phyloP scores from a whole-genome alignment of 1,140 invertebrate genomes.

The Protaetia brevitarsis region DNA sequence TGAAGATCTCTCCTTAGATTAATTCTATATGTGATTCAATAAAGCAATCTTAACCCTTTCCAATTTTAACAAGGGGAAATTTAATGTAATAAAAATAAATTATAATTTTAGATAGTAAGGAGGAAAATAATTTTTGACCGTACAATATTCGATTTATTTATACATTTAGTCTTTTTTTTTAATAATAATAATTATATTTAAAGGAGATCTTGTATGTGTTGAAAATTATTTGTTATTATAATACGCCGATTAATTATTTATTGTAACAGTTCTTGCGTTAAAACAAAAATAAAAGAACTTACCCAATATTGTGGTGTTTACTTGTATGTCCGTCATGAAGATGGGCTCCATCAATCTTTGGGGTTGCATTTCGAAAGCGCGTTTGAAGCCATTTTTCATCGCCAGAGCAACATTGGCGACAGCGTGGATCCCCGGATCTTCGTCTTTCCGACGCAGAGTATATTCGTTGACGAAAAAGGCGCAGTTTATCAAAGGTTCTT shows the following conservation, averaged over 20 bases:
- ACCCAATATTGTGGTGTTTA: conserved; percentile 91
- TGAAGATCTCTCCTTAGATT: conserved; percentile 34
- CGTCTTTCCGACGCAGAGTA: background rate
- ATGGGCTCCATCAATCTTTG: conserved; percentile 93
- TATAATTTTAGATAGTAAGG: background rate
- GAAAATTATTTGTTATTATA: conserved; percentile 20
- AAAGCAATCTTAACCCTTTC: background rate
- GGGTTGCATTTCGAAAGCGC: conserved; percentile 84
- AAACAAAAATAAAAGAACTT: conserved; percentile 47
- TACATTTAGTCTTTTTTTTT: no score
- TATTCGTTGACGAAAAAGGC: conserved; percentile 58
- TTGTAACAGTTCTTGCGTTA: background rate
- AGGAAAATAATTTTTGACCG: background rate
- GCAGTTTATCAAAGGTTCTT: conserved; percentile 45
- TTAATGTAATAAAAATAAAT: conserved; percentile 2
- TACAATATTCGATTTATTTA: no score
- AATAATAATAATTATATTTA: no score
- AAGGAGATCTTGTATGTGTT: background rate
- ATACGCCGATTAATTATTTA: background rate
- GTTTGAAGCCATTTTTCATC: conserved; percentile 84
- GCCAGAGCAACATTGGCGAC: conserved; percentile 25
- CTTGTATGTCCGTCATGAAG: conserved; percentile 92
- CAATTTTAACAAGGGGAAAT: background rate
- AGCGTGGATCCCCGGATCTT: conserved; percentile 6
- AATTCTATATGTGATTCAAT: background rate